These are phyloP conservation scores for Diplosoma virens DNA, from an alignment of 23 tunicate species.

Conservation along the genomic window DNA sequence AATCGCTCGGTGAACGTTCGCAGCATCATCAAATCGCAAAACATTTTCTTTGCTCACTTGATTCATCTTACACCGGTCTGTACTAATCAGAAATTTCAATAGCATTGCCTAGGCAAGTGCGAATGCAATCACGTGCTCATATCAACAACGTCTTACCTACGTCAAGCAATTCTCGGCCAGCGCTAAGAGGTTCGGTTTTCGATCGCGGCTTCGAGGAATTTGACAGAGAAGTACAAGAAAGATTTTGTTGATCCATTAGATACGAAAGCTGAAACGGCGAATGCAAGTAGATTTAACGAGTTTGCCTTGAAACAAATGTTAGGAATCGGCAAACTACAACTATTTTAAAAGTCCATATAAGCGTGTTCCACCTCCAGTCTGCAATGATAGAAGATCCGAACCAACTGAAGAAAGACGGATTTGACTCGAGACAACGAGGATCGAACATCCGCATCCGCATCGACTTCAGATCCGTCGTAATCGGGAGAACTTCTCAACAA, in stretches of 20 bases:
- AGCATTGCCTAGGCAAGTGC: no score
- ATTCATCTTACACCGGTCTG: no score
- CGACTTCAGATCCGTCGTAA: not conserved
- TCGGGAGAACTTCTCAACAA: slow-evolving; percentile 39
- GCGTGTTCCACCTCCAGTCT: slow-evolving; percentile 50
- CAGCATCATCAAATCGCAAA: no score
- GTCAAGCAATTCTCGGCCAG: not conserved
- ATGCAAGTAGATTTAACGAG: not conserved
- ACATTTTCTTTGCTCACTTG: no score
- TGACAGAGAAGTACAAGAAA: not conserved
- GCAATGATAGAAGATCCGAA: slow-evolving; percentile 63
- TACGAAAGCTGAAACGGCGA: slow-evolving; percentile 66
- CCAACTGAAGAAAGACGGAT: slow-evolving; percentile 42
- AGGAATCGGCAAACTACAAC: no score
- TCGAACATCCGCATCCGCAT: slow-evolving; percentile 11
- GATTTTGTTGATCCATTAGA: slow-evolving; percentile 79
- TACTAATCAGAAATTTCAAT: no score
- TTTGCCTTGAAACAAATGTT: no score
- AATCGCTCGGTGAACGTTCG: no score
- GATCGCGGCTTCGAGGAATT: not conserved
- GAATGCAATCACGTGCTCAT: not conserved
- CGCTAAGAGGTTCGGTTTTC: not conserved
- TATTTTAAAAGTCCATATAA: no score
- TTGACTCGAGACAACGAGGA: slow-evolving; percentile 32
- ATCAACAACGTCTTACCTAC: not conserved